phyloP scores from a whole-genome alignment of 2,797 vertebrate species.

The Microhierax caerulescens region DNA sequence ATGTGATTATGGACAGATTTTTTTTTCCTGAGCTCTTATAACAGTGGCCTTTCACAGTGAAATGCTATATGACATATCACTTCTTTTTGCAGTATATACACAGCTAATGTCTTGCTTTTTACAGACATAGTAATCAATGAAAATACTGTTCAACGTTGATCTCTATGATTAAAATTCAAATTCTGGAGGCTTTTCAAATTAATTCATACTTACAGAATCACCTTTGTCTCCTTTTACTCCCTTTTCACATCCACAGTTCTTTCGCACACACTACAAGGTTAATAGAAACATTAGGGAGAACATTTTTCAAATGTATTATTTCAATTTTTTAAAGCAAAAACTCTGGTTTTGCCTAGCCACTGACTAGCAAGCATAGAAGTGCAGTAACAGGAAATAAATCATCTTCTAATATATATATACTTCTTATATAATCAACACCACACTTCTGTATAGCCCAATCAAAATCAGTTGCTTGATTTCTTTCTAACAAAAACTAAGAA shows the following conservation, averaged over 20 bases:
- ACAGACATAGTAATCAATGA: not conserved
- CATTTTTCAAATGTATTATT: not conserved
- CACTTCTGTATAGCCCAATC: not conserved
- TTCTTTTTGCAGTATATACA: not conserved
- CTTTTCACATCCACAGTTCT: conserved; percentile 82
- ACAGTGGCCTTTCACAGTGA: not conserved
- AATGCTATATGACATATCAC: not conserved
- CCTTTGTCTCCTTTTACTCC: conserved; percentile 82
- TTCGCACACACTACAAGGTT: conserved; percentile 77
- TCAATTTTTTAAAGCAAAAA: not conserved
- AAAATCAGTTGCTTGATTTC: not conserved
- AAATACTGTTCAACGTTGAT: not conserved
- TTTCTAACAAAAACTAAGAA: not conserved
- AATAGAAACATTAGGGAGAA: not conserved
- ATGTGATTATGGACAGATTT: not conserved
- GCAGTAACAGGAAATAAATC: not conserved
- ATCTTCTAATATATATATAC: not conserved
- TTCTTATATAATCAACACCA: not conserved
- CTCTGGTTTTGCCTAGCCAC: not conserved
- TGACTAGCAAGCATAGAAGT: not conserved
- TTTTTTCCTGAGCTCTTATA: not conserved
- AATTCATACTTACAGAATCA: conserved; percentile 79
- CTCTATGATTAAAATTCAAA: not conserved
- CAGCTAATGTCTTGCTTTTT: not conserved
- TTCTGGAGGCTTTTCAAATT: not conserved